These are phyloP conservation scores for Drosophila emarginata DNA, from an alignment of 2,888 invertebrate species.

Conservation along the genomic window DNA sequence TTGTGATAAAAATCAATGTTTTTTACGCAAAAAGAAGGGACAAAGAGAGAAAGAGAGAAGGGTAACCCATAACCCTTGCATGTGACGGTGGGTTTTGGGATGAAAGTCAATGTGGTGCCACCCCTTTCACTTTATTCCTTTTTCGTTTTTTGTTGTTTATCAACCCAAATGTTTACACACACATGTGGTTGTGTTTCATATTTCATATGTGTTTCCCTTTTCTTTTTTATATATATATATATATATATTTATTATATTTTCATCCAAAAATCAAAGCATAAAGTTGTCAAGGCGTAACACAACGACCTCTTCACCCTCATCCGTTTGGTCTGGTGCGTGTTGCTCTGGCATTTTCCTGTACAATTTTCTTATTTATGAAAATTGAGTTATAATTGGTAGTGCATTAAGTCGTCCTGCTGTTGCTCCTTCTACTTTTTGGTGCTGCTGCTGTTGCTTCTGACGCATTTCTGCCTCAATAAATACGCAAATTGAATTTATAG, in stretches of 20 bases:
- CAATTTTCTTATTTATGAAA: constrained; percentile 78
- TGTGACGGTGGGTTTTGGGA: constrained; percentile 19
- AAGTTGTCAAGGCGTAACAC: constrained; percentile 74
- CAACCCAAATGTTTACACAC: constrained; percentile 61
- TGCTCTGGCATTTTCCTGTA: constrained; percentile 40
- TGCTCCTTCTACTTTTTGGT: constrained; percentile 41
- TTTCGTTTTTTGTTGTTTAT: constrained; percentile 11
- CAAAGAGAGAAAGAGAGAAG: constrained; percentile 38
- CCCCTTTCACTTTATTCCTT: constrained; percentile 30
- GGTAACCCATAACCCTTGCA: constrained; percentile 30
- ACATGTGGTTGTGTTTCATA: constrained; percentile 77
- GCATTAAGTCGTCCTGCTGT: constrained; percentile 66
- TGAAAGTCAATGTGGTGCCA: constrained; percentile 11
- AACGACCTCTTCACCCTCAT: constrained; percentile 38
- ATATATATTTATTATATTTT: constrained; percentile 15
- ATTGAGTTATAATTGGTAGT: constrained; percentile 81
- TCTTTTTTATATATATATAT: neutral
- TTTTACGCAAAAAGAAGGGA: constrained; percentile 41
- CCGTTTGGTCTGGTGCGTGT: constrained; percentile 41
- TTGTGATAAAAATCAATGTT: constrained; percentile 76
- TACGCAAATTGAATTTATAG: constrained; percentile 78
- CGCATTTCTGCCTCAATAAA: constrained; percentile 77
- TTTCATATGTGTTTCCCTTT: constrained; percentile 51
- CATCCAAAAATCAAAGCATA: constrained; percentile 68
- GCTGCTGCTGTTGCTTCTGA: constrained; percentile 51